Conservation (phyloP, 2,888 invertebrate genomes). For the Catocala fraxini region DNA sequence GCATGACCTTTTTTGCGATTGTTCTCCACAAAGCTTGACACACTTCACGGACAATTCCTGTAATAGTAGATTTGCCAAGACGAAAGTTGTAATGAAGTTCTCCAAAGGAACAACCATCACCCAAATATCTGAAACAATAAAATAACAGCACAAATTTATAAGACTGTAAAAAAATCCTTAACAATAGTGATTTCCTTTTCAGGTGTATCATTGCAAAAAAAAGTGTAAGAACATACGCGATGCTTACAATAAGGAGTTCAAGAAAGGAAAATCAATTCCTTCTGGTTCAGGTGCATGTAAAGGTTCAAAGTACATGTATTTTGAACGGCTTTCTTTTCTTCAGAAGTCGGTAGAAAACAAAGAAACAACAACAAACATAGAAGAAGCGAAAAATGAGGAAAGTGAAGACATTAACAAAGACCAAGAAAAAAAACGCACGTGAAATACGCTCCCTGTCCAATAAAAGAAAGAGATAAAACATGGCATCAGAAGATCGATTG, state of each 20-base stretch:
- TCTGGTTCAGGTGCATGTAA: slow-evolving; percentile 41
- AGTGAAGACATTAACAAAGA: slow-evolving; percentile 44
- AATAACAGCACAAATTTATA: background rate
- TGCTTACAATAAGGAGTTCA: slow-evolving; percentile 12
- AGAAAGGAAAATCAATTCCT: slow-evolving; percentile 45
- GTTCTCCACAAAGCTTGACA: slow-evolving; percentile 48
- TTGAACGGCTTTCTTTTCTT: slow-evolving; percentile 51
- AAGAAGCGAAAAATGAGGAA: slow-evolving; percentile 41
- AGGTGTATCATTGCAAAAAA: background rate
- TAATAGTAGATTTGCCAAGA: slow-evolving; percentile 51
- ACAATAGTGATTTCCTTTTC: slow-evolving; percentile 7
- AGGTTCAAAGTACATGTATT: slow-evolving; percentile 50
- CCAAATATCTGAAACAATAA: slow-evolving; percentile 50
- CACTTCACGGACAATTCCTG: slow-evolving; percentile 47
- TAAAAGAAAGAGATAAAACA: slow-evolving; percentile 35
- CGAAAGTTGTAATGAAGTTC: slow-evolving; percentile 46
- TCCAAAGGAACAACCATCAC: slow-evolving; percentile 48
- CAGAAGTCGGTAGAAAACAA: slow-evolving; percentile 47
- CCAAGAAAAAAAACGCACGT: slow-evolving; percentile 40
- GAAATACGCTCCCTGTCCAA: slow-evolving; percentile 34
- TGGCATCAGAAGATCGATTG: slow-evolving; percentile 46
- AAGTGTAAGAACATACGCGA: background rate
- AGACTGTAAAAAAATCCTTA: background rate
- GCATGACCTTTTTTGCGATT: slow-evolving; percentile 35
- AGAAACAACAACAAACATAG: slow-evolving; percentile 45